A percentile compares a stretch with the other conserved stretches of the same genome.
phyloP scores from a whole-genome alignment of 92 coral and sea anemone genomes.

The Anthopleura xanthogrammica region DNA sequence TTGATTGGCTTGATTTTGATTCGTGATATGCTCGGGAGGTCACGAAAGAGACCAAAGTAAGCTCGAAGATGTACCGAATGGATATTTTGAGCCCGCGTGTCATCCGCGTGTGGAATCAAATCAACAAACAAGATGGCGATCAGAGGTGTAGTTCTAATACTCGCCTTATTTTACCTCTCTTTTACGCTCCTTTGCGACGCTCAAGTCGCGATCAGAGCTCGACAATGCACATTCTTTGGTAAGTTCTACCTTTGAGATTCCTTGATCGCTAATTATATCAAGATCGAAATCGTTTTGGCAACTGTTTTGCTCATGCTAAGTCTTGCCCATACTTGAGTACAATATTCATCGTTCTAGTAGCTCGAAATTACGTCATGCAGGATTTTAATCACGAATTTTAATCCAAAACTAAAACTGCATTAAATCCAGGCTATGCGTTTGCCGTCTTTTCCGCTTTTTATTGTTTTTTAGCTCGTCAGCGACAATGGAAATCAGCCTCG shows the following conservation, averaged over 20 bases:
- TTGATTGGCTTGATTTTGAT: neutral
- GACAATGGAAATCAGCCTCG: neutral
- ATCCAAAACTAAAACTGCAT: neutral
- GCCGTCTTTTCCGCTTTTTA: neutral
- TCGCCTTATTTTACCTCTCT: conserved; percentile 17
- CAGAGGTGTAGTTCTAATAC: conserved; percentile 5
- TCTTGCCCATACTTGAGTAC: neutral
- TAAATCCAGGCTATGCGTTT: neutral
- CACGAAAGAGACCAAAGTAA: neutral
- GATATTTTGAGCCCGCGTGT: conserved; percentile 21
- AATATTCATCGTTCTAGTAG: neutral
- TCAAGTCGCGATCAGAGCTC: conserved; percentile 17
- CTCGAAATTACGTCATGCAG: neutral
- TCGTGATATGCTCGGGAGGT: neutral
- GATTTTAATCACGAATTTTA: neutral
- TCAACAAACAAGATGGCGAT: conserved; percentile 45
- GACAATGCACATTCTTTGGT: conserved; percentile 55
- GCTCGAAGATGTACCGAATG: neutral
- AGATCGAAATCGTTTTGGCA: neutral
- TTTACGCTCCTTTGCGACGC: conserved; percentile 28
- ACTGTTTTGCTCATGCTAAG: neutral
- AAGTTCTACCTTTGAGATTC: conserved; percentile 7
- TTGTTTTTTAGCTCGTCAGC: neutral
- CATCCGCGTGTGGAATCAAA: conserved; percentile 1
- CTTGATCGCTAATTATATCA: neutral